phyloP scores from a whole-genome alignment of 1,140 invertebrate species.

The Nasonia giraulti region DNA sequence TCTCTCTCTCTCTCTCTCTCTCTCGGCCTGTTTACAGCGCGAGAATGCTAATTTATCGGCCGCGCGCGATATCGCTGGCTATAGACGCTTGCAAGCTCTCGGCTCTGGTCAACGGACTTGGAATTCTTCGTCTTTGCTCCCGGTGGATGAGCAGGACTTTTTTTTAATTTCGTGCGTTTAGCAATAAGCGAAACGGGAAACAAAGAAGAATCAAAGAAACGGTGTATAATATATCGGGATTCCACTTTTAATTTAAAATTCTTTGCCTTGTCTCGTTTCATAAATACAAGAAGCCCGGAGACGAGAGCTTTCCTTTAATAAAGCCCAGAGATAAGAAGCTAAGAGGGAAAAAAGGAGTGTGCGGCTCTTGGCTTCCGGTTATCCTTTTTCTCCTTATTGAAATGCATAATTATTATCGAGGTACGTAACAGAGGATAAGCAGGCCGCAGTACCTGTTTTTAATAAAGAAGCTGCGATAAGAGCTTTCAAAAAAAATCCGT shows the following conservation, averaged over 20 bases:
- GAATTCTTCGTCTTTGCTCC: slow-evolving; percentile 57
- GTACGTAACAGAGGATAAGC: slow-evolving; percentile 10
- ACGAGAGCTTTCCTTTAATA: slow-evolving; percentile 28
- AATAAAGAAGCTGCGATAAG: slow-evolving; percentile 66
- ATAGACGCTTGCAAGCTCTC: slow-evolving; percentile 16
- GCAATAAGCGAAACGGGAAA: background rate
- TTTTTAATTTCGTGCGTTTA: background rate
- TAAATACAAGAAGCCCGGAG: background rate
- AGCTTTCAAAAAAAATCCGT: no score
- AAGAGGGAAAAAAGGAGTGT: background rate
- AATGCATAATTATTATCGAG: slow-evolving; percentile 32
- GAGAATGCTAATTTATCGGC: slow-evolving; percentile 74
- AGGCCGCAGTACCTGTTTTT: slow-evolving; percentile 62
- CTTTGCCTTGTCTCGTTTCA: background rate
- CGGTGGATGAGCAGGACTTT: background rate
- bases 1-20: slow-evolving; percentile 62
- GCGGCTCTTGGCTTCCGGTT: background rate
- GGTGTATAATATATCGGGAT: background rate
- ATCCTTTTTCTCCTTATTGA: background rate
- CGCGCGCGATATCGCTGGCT: slow-evolving; percentile 34
- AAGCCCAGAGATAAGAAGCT: background rate
- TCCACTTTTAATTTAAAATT: slow-evolving; percentile 28
- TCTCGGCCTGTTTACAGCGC: slow-evolving; percentile 72
- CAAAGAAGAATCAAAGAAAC: background rate
- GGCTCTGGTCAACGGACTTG: slow-evolving; percentile 56